Evolutionary conservation across 1,140 invertebrate genomes (phyloP).

Genomic region (Campoletis sonorensis): DNA sequence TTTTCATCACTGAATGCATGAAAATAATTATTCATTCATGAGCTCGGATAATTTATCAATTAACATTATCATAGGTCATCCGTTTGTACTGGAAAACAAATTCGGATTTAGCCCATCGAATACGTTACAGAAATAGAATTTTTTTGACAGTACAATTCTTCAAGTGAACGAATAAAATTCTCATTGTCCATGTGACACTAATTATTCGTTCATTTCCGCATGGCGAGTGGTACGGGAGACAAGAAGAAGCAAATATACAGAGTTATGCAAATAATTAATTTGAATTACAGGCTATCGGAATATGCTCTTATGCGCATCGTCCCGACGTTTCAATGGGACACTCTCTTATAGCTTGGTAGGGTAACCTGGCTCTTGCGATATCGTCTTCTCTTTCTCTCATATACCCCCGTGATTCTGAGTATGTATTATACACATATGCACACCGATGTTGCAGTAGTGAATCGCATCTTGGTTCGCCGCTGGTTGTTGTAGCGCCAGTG

Average conservation of each 20-base stretch:
- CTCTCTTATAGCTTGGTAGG: constrained; percentile 23
- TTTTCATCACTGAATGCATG: no score
- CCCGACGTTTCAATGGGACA: constrained; percentile 63
- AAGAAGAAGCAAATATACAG: constrained; percentile 11
- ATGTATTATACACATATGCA: constrained; percentile 18
- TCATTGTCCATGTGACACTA: constrained; percentile 36
- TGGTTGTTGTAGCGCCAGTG: constrained; percentile 39
- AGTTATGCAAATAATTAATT: constrained; percentile 70
- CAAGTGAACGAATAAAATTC: constrained; percentile 16
- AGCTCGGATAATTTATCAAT: not conserved
- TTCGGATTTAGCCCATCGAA: not conserved
- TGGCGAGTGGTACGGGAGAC: not conserved
- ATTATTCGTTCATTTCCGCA: constrained; percentile 43
- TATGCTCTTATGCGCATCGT: constrained; percentile 55
- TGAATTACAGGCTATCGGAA: constrained; percentile 60
- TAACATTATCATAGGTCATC: not conserved
- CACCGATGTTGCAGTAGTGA: constrained; percentile 27
- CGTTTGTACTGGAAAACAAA: constrained; percentile 9
- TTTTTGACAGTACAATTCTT: not conserved
- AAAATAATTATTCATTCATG: no score
- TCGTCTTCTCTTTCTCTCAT: constrained; percentile 34
- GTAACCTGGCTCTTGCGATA: constrained; percentile 30
- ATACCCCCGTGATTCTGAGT: constrained; percentile 31
- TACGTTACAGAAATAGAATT: not conserved
- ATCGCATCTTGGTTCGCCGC: constrained; percentile 31